Percentiles rank a stretch among this genome's conserved stretches.
These are phyloP conservation scores for Semicossyphus pulcher DNA, from an alignment of 2,113 vertebrate genomes.

Conservation along the genomic window DNA sequence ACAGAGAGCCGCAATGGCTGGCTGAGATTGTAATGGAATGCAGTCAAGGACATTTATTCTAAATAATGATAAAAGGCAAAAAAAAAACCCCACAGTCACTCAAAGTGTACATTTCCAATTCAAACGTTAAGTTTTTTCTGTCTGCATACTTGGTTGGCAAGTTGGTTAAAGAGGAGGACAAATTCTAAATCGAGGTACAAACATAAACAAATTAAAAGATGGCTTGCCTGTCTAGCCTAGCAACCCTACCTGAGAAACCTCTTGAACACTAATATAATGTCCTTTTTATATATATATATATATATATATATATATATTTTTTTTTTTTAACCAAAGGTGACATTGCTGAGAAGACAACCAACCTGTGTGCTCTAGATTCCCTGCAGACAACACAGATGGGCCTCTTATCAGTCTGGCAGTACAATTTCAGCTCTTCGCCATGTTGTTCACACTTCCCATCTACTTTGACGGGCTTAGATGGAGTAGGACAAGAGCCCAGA, in stretches of 20 bases:
- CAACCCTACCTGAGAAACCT: neutral
- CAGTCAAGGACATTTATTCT: neutral
- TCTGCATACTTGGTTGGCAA: too few relatives aligned
- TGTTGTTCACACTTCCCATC: constrained; percentile 82
- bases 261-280: too few relatives aligned
- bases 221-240: too few relatives aligned
- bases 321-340: neutral
- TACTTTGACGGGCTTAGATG: constrained; percentile 67
- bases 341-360: neutral
- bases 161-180: too few relatives aligned
- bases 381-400: constrained; percentile 85
- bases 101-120: too few relatives aligned
- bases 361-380: constrained; percentile 84
- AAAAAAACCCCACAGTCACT: too few relatives aligned
- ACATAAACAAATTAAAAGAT: too few relatives aligned
- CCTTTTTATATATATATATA: too few relatives aligned
- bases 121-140: too few relatives aligned
- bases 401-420: constrained; percentile 82
- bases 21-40: neutral
- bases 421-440: constrained; percentile 84
- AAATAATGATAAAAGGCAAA: neutral
- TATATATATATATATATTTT: too few relatives aligned
- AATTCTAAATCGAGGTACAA: too few relatives aligned
- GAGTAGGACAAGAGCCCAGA: constrained; percentile 63
- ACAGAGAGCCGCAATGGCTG: too few relatives aligned